Evolutionary conservation across 2,113 vertebrate species (phyloP), one percentile per base, ranked within the genome.

Genomic region (Onychostoma macrolepis): DNA sequence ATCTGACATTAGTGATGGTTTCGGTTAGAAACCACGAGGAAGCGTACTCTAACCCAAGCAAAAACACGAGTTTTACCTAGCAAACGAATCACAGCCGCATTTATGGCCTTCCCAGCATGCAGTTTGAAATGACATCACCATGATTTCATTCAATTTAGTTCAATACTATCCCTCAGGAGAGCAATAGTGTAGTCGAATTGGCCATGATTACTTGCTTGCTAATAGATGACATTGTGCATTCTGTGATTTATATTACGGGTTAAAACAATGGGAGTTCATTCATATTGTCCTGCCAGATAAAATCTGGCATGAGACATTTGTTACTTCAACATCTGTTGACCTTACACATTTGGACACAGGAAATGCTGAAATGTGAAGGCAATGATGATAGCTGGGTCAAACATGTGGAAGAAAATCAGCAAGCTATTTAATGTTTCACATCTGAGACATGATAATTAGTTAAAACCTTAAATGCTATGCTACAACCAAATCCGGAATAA

Each of bases 261-360:
- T 85, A 48, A 58, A 83, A 87, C 79, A 89, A 87, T 84, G 76
- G 81, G 79, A 69, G 75, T 84, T 86, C 67, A 81, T 84, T 76
- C 53, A 81, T 26, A 71, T 69, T 41, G 41, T 48, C 69, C 69
- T 84, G 83, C 83, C 83, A 84, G 48, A 74, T 74, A 53, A 74
- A 84, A 53, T 84, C 82, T 84, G 69, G 82, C 50, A 33, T 19
- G 21, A 74, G 50, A 41, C 69, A 26, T 84, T 21, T 72, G 50
- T 74, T 84, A 53, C 67, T n/a, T 72, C 48, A 71, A 71, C 81
- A 74, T 84, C 67, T 84, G 48, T n/a, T 53, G 83, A 74, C 67
- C 83, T 83, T 10, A 83, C 43, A 33, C 43, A 48, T 50, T 65
- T 43, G 38, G 58, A 81, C 80, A 43, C 43, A 71, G 63, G 81